Evolutionary conservation across 2,113 vertebrate genomes (phyloP).

Genomic region (Mesitornis unicolor): DNA sequence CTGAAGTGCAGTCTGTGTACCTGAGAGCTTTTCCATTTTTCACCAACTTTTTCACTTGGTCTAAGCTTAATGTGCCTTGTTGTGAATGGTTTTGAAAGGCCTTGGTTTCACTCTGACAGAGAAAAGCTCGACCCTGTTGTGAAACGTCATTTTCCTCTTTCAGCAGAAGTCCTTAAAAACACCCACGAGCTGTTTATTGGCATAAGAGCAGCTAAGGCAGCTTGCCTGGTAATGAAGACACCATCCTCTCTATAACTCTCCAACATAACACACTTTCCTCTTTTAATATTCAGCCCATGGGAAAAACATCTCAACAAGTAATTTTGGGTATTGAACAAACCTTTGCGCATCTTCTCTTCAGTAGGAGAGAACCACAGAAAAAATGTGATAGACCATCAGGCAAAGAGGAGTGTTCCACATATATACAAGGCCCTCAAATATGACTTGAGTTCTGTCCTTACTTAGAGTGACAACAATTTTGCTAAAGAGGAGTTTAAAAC

Average conservation of each 20-base stretch:
- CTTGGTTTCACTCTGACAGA: background rate
- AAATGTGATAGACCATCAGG: background rate
- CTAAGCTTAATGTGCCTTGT: background rate
- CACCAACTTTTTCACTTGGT: background rate
- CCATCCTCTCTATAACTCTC: fast-evolving
- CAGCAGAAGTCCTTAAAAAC: background rate
- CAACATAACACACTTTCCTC: background rate
- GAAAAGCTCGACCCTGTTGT: background rate
- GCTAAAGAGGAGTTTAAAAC: background rate
- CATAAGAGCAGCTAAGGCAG: background rate
- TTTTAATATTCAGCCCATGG: background rate
- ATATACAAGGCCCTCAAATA: background rate
- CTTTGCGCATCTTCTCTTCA: background rate
- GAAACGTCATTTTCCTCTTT: background rate
- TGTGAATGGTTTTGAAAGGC: background rate
- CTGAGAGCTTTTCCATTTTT: background rate
- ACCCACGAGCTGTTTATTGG: background rate
- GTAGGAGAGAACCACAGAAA: background rate
- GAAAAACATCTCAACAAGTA: background rate
- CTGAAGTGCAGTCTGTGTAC: background rate
- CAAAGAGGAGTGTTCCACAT: background rate
- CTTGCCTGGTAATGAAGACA: background rate
- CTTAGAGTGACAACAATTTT: background rate
- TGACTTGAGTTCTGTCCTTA: background rate
- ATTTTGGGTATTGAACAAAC: background rate